Base-by-base conservation (phyloP, 2,888 invertebrate genomes). In the Sylvicola fuscatus region DNA sequence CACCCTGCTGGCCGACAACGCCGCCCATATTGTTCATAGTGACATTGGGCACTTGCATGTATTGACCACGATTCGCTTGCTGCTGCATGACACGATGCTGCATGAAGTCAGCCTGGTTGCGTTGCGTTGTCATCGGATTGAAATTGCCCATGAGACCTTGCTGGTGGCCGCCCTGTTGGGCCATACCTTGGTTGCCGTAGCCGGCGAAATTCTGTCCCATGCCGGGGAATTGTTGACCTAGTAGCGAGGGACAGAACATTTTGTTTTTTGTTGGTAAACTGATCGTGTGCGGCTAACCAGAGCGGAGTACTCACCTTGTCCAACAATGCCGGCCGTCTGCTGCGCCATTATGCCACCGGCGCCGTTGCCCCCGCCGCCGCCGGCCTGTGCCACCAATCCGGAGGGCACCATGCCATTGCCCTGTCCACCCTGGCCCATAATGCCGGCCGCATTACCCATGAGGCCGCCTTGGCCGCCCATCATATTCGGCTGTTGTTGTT, bases 11-110 rank as follows among this genome's bases (percentile, higher is more conserved):
- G 5, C 29, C 29, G n/a, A 13, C 12, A n/a, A 29, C 14, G 8
- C 41, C 40, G 50, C 56, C 54, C 52, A 59, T 59, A 37, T 52
- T 58, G 36, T 74, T 76, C 84, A 84, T 84, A 2, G 83, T 82
- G 2, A 84, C 84, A 52, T 84, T 86, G 2, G 84, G 83, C 3
- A 82, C 77, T 62, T 77, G 54, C 50, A 58, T 54, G 36, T 56
- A 58, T 38, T 60, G 58, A 0, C 52, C 51, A 2, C 59, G 49
- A 46, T 53, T 58, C 8, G 49, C 51, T n/a, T 45, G 48, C 49
- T 43, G 29, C 14, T 7, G 4, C 29, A 35, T 14, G n/a, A n/a
- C 12, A 21, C 32, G 33, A 33, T 41, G 39, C 10, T 36, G 33
- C 14, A 60, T 47, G 38, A 54, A 57, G 34, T 58, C 59, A 4